phyloP scores from a whole-genome alignment of 2,797 vertebrate species.

The Artibeus jamaicensis region DNA sequence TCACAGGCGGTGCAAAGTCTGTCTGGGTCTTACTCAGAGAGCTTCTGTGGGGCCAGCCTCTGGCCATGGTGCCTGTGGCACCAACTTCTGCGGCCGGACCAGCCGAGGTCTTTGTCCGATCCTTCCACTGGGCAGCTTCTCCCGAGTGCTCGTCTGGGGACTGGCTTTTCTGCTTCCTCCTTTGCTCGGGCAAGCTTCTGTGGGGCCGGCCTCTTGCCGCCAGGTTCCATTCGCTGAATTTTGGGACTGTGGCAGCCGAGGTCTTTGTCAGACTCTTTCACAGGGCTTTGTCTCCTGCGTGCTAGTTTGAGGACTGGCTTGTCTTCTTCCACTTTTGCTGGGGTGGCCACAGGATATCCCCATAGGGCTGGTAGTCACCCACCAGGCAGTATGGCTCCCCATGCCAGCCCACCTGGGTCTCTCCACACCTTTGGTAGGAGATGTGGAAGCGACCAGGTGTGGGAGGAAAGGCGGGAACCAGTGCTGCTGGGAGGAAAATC shows the following conservation, averaged over 20 bases:
- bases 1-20: background rate
- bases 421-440: background rate
- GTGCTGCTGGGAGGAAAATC: conserved; percentile 33
- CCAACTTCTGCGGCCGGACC: background rate
- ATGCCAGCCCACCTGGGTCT: conserved; percentile 41
- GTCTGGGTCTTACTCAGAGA: background rate
- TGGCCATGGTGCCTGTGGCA: background rate
- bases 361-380: conserved; percentile 1
- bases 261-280: background rate
- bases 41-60: background rate
- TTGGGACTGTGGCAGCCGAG: background rate
- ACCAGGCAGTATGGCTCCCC: conserved; percentile 56
- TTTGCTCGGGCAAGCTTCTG: background rate
- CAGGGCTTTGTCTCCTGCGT: background rate
- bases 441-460: conserved; percentile 8
- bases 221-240: background rate
- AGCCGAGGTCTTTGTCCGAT: background rate
- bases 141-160: background rate
- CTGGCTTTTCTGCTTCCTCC: background rate
- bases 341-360: conserved; percentile 29
- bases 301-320: background rate
- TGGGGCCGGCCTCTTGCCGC: background rate
- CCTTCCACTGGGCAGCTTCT: background rate
- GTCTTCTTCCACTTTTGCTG: background rate
- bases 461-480: background rate